Percentiles rank a stretch among this genome's conserved stretches.
Conservation (phyloP, 2,888 invertebrate species). For the Nemotelus nigrinus region DNA sequence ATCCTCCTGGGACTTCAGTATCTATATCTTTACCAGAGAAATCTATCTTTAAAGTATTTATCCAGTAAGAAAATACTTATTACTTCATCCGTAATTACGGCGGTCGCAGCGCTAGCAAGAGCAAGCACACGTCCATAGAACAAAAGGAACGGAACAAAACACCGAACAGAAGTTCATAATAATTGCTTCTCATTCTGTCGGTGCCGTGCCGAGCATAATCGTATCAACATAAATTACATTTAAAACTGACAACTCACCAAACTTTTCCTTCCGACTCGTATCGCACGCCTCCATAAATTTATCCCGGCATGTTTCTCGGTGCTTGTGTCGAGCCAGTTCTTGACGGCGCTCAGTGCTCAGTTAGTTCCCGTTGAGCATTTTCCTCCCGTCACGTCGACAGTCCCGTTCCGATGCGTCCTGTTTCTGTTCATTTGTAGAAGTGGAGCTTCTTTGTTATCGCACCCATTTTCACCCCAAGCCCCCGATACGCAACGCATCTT, state of each 20-base stretch:
- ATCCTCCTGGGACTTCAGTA: too few relatives aligned
- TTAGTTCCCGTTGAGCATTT: conserved; percentile 17
- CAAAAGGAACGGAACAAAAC: not conserved
- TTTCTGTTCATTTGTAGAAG: conserved; percentile 34
- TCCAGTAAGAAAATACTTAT: conserved; percentile 3
- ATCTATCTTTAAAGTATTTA: conserved; percentile 1
- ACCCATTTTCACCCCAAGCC: not conserved
- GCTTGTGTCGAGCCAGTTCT: not conserved
- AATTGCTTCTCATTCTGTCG: conserved; percentile 40
- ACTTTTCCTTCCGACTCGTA: conserved; percentile 44
- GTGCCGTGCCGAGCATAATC: conserved; percentile 36
- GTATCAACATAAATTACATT: conserved; percentile 45
- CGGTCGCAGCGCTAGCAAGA: not conserved
- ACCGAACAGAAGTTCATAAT: conserved; percentile 27
- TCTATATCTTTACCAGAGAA: not conserved
- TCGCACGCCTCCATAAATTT: conserved; percentile 44
- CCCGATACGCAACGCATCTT: not conserved
- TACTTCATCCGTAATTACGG: conserved; percentile 29
- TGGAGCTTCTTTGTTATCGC: not conserved
- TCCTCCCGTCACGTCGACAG: not conserved
- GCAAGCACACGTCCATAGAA: not conserved
- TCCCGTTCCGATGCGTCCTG: not conserved
- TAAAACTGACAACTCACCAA: conserved; percentile 45
- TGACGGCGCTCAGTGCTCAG: conserved; percentile 24
- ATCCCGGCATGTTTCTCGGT: conserved; percentile 34